Conservation (phyloP, 64 coral and sea anemone species). For the Platygyra sinensis region DNA sequence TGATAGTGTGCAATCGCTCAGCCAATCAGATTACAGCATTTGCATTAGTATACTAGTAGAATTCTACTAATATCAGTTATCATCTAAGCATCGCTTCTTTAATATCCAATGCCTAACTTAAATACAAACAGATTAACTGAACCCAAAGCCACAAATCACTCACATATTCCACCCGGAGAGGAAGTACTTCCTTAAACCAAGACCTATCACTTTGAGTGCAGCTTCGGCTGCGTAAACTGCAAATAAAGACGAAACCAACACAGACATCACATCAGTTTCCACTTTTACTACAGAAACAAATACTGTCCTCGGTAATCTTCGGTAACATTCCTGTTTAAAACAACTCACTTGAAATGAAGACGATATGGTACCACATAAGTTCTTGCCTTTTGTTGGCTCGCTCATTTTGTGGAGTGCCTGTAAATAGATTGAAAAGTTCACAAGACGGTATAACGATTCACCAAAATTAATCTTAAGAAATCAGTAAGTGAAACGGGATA, state of each 20-base stretch:
- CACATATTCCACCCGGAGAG: conserved; percentile 91
- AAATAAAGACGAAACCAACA: background rate
- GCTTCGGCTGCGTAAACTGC: conserved; percentile 90
- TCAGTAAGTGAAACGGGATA: background rate
- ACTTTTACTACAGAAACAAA: no score
- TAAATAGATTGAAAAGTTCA: background rate
- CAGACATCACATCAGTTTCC: background rate
- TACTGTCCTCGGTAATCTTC: no score
- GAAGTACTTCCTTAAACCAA: conserved; percentile 81
- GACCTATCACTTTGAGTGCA: conserved; percentile 79
- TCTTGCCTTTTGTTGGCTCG: background rate
- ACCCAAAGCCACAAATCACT: conserved; percentile 11
- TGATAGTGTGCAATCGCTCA: no score
- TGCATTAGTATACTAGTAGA: no score
- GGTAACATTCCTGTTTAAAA: background rate
- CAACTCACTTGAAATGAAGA: conserved; percentile 49
- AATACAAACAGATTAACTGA: no score
- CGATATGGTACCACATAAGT: conserved; percentile 47
- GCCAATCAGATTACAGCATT: no score
- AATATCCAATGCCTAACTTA: no score
- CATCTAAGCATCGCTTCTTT: no score
- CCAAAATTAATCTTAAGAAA: background rate
- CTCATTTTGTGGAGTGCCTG: conserved; percentile 35
- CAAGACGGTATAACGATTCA: background rate
- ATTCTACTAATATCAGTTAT: no score